A percentile compares a stretch with the other conserved stretches of the same genome.
Evolutionary conservation across 2,797 vertebrate genomes (phyloP).

Genomic region (Brachyalestes nurse): DNA sequence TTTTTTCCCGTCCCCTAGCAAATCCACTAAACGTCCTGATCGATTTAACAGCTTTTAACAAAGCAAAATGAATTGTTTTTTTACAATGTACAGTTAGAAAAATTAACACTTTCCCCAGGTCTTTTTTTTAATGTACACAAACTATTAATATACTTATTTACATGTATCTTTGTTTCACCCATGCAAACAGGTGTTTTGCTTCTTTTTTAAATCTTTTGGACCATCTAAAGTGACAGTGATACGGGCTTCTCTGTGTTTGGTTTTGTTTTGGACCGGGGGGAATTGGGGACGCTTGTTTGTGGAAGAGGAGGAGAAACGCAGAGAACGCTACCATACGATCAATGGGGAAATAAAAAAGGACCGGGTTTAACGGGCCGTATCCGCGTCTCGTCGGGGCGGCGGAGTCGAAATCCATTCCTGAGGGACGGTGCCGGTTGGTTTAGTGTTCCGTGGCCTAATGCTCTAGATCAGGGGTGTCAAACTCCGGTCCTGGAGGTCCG

Average conservation of each 20-base stretch:
- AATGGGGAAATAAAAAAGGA: background rate
- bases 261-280: conserved; percentile 77
- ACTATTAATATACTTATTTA: conserved; percentile 91
- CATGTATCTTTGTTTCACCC: conserved; percentile 73
- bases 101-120: conserved; percentile 88
- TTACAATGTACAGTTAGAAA: conserved; percentile 89
- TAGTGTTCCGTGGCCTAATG: background rate
- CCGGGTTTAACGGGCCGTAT: background rate
- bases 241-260: conserved; percentile 65
- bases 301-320: conserved; percentile 55
- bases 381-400: background rate
- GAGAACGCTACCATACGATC: background rate
- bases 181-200: conserved; percentile 55
- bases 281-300: conserved; percentile 74
- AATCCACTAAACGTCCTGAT: conserved; percentile 25
- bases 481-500: too few species aligned
- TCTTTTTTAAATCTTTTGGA: conserved; percentile 58
- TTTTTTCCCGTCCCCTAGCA: background rate
- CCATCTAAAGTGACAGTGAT: conserved; percentile 78
- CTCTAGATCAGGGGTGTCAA: background rate
- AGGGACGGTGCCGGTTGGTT: background rate
- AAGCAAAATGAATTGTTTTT: conserved; percentile 75
- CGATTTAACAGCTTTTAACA: conserved; percentile 77
- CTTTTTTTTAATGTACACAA: conserved; percentile 90
- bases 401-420: background rate